These are phyloP conservation scores for Drosophila paramelanica DNA, from an alignment of 2,888 invertebrate genomes.

Conservation along the genomic window DNA sequence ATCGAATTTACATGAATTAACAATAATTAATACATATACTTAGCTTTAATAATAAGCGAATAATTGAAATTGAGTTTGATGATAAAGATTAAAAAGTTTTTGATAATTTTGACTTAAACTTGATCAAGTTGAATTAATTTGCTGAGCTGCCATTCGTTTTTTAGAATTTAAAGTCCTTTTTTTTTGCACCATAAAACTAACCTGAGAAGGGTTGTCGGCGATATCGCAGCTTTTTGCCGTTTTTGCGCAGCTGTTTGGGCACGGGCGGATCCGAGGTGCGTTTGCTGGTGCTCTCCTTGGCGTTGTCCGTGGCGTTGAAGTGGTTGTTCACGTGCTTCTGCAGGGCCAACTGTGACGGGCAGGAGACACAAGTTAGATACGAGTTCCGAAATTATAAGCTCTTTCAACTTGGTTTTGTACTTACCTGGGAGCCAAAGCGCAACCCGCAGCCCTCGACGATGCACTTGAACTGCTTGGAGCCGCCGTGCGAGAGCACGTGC, in stretches of 20 bases:
- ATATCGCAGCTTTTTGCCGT: constrained; percentile 94
- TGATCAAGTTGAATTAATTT: too few relatives aligned
- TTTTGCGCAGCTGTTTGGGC: constrained; percentile 92
- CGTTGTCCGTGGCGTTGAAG: constrained; percentile 88
- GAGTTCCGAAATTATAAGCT: too few relatives aligned
- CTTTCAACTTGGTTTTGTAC: constrained; percentile 50
- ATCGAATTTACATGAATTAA: too few relatives aligned
- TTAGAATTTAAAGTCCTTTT: neutral
- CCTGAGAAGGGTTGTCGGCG: constrained; percentile 95
- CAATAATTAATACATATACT: too few relatives aligned
- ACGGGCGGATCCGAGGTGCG: constrained; percentile 91
- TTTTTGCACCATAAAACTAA: constrained; percentile 84
- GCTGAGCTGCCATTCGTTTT: too few relatives aligned
- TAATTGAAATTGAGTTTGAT: too few relatives aligned
- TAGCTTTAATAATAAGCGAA: too few relatives aligned
- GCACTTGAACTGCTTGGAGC: constrained; percentile 97
- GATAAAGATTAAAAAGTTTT: too few relatives aligned
- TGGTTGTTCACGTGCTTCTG: constrained; percentile 97
- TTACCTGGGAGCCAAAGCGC: constrained; percentile 94
- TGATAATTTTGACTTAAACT: too few relatives aligned
- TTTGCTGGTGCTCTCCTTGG: constrained; percentile 86
- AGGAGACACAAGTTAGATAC: neutral
- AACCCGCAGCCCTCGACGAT: constrained; percentile 97
- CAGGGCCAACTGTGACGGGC: constrained; percentile 86
- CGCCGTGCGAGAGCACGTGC: constrained; percentile 95